Percentiles rank a stretch among this genome's conserved stretches.
Conservation (phyloP, 2,888 invertebrate genomes). For the Polyommatus icarus region DNA sequence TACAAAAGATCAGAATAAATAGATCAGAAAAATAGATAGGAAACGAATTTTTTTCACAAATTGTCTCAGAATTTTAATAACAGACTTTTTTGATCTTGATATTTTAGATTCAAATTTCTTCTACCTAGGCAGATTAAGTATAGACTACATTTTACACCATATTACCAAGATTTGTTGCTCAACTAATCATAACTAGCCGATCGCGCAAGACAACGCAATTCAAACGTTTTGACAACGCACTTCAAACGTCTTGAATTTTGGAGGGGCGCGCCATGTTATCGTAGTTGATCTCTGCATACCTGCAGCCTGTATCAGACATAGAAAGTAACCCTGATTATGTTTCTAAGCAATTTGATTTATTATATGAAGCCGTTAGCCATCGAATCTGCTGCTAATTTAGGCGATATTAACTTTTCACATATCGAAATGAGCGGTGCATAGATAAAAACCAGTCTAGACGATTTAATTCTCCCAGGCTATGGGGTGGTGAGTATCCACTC, state of each 20-base stretch:
- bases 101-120: too few relatives aligned
- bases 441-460: conserved; percentile 29
- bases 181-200: too few relatives aligned
- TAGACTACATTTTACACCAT: too few relatives aligned
- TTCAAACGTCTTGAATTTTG: too few relatives aligned
- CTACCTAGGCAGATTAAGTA: too few relatives aligned
- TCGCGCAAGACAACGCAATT: too few relatives aligned
- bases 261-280: too few relatives aligned
- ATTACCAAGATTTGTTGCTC: too few relatives aligned
- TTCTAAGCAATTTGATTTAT: not conserved
- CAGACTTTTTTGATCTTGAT: not conserved
- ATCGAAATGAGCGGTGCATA: conserved; percentile 27
- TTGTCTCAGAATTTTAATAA: not conserved
- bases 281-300: too few relatives aligned
- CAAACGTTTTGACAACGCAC: too few relatives aligned
- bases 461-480: conserved; percentile 15
- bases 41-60: not conserved
- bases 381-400: not conserved
- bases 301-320: not conserved
- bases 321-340: not conserved
- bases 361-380: not conserved
- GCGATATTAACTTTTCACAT: conserved; percentile 20
- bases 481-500: conserved; percentile 22
- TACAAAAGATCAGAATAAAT: not conserved
- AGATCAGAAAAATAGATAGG: not conserved